These are phyloP conservation scores for Gortyna flavago DNA, from an alignment of 2,888 invertebrate species.

Conservation along the genomic window DNA sequence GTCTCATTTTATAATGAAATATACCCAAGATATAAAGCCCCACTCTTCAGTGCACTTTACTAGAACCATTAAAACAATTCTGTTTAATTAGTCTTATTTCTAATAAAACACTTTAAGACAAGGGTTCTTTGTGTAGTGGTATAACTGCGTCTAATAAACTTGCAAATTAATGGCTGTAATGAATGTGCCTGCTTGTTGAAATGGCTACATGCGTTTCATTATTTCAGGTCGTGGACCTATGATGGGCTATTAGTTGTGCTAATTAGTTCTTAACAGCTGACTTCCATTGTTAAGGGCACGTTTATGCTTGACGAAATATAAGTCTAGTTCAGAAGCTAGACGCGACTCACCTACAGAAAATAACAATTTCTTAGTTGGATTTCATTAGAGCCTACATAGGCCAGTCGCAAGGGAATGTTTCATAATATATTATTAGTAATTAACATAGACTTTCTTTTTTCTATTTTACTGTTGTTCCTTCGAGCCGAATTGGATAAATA, in stretches of 20 bases:
- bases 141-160: constrained; percentile 42
- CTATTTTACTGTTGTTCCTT: not conserved
- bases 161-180: constrained; percentile 45
- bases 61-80: constrained; percentile 31
- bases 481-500: not conserved
- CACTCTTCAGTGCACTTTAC: constrained; percentile 1
- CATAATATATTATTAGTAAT: not conserved
- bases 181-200: constrained; percentile 54
- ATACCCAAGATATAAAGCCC: not conserved
- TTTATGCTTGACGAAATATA: not conserved
- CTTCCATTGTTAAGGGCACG: constrained; percentile 1
- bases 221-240: constrained; percentile 34
- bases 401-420: not conserved
- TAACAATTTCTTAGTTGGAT: not conserved
- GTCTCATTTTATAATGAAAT: not conserved
- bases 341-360: not conserved
- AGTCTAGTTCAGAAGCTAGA: not conserved
- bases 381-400: not conserved
- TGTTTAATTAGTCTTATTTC: constrained; percentile 35
- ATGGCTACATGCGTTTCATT: constrained; percentile 49
- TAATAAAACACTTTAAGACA: constrained; percentile 44
- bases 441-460: not conserved
- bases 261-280: constrained; percentile 18
- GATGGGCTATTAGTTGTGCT: constrained; percentile 15
- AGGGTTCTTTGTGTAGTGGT: constrained; percentile 49